Evolutionary conservation across 2,888 invertebrate genomes (phyloP).

Genomic region (Melinaea menophilus): DNA sequence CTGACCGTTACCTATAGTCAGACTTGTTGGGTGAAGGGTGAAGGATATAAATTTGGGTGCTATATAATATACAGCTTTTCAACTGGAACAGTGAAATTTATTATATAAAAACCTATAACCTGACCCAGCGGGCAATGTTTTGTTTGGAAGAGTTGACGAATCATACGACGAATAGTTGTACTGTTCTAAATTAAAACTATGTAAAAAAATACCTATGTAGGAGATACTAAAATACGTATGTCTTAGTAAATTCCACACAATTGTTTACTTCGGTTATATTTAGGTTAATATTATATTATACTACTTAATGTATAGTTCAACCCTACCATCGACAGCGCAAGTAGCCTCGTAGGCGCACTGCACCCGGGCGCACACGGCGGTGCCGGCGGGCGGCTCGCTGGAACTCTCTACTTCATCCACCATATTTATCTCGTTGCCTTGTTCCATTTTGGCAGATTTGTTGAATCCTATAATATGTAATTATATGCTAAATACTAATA

Average conservation of each 20-base stretch:
- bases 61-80: too few species aligned
- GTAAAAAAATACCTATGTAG: too few species aligned
- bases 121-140: too few species aligned
- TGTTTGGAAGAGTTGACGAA: too few species aligned
- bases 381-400: slow-evolving; percentile 63
- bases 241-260: background rate
- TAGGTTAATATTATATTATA: background rate
- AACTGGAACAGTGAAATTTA: too few species aligned
- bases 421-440: slow-evolving; percentile 58
- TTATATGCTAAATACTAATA: too few species aligned
- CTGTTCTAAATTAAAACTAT: too few species aligned
- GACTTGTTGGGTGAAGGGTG: background rate
- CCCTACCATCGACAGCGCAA: slow-evolving; percentile 84
- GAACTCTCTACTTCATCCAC: slow-evolving; percentile 56
- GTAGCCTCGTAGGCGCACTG: slow-evolving; percentile 91
- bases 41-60: too few species aligned
- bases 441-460: slow-evolving; percentile 51
- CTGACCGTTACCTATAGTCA: slow-evolving; percentile 60
- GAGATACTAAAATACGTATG: too few species aligned
- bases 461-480: slow-evolving; percentile 46
- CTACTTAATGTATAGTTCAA: background rate
- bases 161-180: too few species aligned
- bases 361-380: slow-evolving; percentile 86
- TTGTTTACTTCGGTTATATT: background rate
- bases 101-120: too few species aligned